A percentile compares a stretch with the other conserved stretches of the same genome.
These are phyloP conservation scores for Dryobates pubescens DNA, from an alignment of 2,797 vertebrate genomes.

Conservation along the genomic window DNA sequence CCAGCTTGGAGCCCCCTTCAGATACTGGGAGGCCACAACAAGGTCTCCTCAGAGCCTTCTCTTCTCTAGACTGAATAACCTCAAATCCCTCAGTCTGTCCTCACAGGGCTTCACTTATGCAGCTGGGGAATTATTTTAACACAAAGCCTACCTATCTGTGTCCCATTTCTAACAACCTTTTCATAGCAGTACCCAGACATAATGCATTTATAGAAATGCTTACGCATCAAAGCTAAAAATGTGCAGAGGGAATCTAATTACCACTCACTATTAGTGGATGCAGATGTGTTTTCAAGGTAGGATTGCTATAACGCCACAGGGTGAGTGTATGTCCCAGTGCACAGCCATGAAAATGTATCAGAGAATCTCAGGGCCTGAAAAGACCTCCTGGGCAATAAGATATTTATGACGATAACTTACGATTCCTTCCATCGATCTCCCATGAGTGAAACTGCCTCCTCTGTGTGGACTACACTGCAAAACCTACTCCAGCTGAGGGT, in stretches of 20 bases:
- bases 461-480: not conserved
- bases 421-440: not conserved
- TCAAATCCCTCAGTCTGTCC: too few relatives aligned
- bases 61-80: too few relatives aligned
- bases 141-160: slow-evolving; percentile 20
- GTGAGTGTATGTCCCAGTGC: not conserved
- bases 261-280: not conserved
- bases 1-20: too few relatives aligned
- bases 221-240: slow-evolving; percentile 40
- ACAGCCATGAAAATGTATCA: not conserved
- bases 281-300: not conserved
- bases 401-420: not conserved
- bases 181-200: slow-evolving; percentile 23
- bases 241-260: slow-evolving; percentile 34
- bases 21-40: too few relatives aligned
- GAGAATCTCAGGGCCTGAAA: not conserved
- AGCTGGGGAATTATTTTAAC: slow-evolving; percentile 25
- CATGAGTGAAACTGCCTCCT: not conserved
- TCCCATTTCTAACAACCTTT: slow-evolving; percentile 48
- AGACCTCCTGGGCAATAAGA: not conserved
- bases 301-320: not conserved
- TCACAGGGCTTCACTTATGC: not conserved
- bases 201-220: slow-evolving; percentile 50
- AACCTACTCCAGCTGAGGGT: slow-evolving; percentile 9
- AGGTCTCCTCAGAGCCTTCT: too few relatives aligned